A percentile compares a stretch with the other conserved stretches of the same genome.
Evolutionary conservation across 1,140 invertebrate species (phyloP).

Genomic region (Halictus rubicundus): DNA sequence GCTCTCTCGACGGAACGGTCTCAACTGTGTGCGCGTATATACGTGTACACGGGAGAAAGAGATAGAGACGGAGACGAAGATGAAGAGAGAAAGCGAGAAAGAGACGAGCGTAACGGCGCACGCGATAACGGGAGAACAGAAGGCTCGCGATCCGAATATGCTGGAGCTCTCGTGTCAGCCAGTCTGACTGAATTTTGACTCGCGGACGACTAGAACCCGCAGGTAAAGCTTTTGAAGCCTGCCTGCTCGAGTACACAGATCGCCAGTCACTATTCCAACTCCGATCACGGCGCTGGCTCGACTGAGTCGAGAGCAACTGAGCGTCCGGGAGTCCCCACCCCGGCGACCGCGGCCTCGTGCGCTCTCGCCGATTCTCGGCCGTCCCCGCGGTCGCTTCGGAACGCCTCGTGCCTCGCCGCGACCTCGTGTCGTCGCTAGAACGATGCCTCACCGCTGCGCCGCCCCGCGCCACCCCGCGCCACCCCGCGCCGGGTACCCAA

Average conservation of each 20-base stretch:
- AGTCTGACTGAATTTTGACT: slow-evolving; percentile 11
- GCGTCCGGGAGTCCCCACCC: slow-evolving; percentile 51
- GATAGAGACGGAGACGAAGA: background rate
- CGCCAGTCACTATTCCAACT: slow-evolving; percentile 70
- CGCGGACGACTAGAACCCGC: slow-evolving; percentile 39
- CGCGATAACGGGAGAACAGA: background rate
- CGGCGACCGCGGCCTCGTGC: slow-evolving; percentile 41
- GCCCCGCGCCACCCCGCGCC: background rate
- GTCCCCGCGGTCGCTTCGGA: slow-evolving; percentile 21
- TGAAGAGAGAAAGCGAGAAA: background rate
- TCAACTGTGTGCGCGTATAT: background rate
- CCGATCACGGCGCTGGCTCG: slow-evolving; percentile 74
- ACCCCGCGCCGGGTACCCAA: slow-evolving; percentile 39
- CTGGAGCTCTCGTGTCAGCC: slow-evolving; percentile 14
- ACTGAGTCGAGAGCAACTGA: slow-evolving; percentile 71
- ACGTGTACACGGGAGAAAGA: too few species aligned
- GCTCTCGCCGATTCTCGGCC: slow-evolving; percentile 37
- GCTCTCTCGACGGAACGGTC: background rate
- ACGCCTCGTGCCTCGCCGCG: slow-evolving; percentile 34
- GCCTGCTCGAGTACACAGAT: slow-evolving; percentile 30
- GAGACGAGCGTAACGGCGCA: background rate
- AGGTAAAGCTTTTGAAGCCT: slow-evolving; percentile 17
- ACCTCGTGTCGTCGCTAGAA: slow-evolving; percentile 53
- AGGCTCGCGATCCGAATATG: background rate
- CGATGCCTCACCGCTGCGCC: slow-evolving; percentile 53